A percentile compares a stretch with the other conserved stretches of the same genome.
These are phyloP conservation scores for Rhodeus uyekii DNA, from an alignment of 2,797 vertebrate species.

Conservation along the genomic window DNA sequence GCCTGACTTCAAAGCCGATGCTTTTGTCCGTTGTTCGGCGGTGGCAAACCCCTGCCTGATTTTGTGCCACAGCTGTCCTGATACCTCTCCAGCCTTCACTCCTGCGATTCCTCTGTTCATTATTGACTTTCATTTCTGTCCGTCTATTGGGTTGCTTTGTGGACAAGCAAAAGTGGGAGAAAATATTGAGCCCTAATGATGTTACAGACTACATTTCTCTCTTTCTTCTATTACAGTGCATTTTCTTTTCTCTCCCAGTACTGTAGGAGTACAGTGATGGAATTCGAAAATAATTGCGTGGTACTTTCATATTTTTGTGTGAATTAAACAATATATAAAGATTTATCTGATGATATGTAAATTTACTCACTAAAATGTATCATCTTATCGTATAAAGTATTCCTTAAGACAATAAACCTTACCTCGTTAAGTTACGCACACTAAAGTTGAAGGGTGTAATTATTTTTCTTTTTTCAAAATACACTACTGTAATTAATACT, in stretches of 20 bases:
- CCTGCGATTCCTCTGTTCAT: conserved; percentile 25
- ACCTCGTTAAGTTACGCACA: not conserved
- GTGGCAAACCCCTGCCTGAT: conserved; percentile 26
- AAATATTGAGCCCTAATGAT: conserved; percentile 31
- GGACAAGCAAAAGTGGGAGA: not conserved
- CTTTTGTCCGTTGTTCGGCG: conserved; percentile 43
- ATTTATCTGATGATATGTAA: not conserved
- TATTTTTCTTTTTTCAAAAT: not conserved
- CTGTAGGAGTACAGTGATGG: not conserved
- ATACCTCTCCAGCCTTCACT: conserved; percentile 38
- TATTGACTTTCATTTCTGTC: conserved; percentile 47
- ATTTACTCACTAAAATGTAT: not conserved
- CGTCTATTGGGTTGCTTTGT: conserved; percentile 24
- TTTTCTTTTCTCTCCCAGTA: not conserved
- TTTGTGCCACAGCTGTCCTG: conserved; percentile 40
- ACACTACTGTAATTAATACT: not conserved
- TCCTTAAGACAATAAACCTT: not conserved
- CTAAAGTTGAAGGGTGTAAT: not conserved
- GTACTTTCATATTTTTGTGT: not conserved
- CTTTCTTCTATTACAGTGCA: not conserved
- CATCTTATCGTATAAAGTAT: not conserved
- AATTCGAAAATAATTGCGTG: not conserved
- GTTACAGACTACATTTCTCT: not conserved
- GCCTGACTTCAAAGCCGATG: conserved; percentile 42
- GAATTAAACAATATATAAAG: not conserved